Conservation (phyloP, 2,888 invertebrate genomes). For the Agrotis exclamationis region DNA sequence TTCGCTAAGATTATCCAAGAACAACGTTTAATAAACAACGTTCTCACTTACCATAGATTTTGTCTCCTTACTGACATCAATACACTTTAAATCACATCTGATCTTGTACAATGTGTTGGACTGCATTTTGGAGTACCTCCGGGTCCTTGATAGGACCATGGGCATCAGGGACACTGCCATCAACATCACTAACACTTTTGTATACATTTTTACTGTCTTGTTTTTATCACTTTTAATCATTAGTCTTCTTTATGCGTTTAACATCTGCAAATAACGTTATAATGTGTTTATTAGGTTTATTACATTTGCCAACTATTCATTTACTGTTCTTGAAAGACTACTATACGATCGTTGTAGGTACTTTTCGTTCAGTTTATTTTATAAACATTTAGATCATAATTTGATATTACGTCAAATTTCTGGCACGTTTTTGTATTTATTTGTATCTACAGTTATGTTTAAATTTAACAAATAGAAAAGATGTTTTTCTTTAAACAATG, state of each 20-base stretch:
- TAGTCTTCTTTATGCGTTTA: conserved; percentile 33
- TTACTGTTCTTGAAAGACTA: too few relatives aligned
- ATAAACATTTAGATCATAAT: not conserved
- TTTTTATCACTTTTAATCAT: conserved; percentile 33
- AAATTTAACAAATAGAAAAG: not conserved
- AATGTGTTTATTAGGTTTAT: not conserved
- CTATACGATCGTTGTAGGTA: too few relatives aligned
- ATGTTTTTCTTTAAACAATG: conserved; percentile 17
- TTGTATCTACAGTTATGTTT: not conserved
- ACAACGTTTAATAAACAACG: not conserved
- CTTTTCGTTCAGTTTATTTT: not conserved
- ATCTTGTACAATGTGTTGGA: conserved; percentile 90
- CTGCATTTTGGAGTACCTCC: conserved; percentile 83
- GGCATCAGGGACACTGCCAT: conserved; percentile 74
- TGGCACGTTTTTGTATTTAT: not conserved
- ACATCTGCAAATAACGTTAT: conserved; percentile 57
- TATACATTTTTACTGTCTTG: conserved; percentile 71
- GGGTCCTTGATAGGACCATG: conserved; percentile 75
- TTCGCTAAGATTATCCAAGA: not conserved
- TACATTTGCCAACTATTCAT: not conserved
- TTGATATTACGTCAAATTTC: not conserved
- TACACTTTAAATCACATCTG: conserved; percentile 92
- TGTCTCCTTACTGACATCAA: conserved; percentile 81
- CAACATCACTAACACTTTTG: conserved; percentile 75
- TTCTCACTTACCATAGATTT: conserved; percentile 80